A percentile compares a stretch with the other conserved stretches of the same genome.
These are phyloP conservation scores for Drosophila simulans DNA, from an alignment of 1,140 invertebrate species.

Conservation along the genomic window DNA sequence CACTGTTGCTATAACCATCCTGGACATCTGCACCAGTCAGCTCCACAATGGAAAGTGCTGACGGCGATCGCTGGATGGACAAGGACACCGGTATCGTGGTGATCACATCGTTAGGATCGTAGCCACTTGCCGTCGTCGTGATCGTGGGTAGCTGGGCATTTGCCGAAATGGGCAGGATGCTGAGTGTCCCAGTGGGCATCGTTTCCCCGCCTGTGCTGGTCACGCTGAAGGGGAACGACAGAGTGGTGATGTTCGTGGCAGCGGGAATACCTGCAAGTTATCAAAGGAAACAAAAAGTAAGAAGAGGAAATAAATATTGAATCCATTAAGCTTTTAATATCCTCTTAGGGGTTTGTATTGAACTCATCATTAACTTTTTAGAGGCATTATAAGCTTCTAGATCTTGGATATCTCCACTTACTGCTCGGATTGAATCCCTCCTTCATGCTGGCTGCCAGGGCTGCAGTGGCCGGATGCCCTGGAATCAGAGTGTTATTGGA, in stretches of 20 bases:
- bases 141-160: constrained; percentile 75
- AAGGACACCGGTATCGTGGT: constrained; percentile 78
- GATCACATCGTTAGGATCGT: constrained; percentile 73
- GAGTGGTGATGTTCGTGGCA: constrained; percentile 72
- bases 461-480: constrained; percentile 84
- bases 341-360: no score
- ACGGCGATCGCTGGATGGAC: constrained; percentile 73
- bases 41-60: constrained; percentile 70
- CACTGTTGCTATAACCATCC: constrained; percentile 52
- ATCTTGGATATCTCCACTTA: constrained; percentile 26
- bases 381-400: not conserved
- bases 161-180: constrained; percentile 67
- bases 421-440: constrained; percentile 54
- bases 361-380: not conserved
- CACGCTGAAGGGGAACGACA: constrained; percentile 80
- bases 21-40: constrained; percentile 47
- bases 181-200: constrained; percentile 70
- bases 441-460: constrained; percentile 71
- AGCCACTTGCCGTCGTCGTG: constrained; percentile 69
- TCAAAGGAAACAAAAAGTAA: not conserved
- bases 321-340: not conserved
- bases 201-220: constrained; percentile 66
- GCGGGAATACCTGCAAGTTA: constrained; percentile 46
- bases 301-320: no score
- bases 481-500: constrained; percentile 89